These are phyloP conservation scores for Sitobion miscanthi DNA, from an alignment of 1,140 invertebrate species.

Conservation along the genomic window DNA sequence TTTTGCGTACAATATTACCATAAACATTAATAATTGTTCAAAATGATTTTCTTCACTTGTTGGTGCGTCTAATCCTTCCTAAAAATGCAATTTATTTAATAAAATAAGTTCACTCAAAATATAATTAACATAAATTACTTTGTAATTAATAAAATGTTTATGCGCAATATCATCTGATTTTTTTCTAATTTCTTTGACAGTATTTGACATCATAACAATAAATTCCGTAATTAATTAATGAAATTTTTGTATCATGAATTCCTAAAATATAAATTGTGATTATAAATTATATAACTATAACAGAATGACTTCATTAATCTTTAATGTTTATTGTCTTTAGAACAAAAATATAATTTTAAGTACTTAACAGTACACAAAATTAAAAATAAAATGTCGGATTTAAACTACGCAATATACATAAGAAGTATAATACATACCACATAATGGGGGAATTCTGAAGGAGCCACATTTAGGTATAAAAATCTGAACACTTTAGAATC, in stretches of 20 bases:
- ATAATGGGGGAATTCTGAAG: conserved; percentile 23
- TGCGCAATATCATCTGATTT: conserved; percentile 88
- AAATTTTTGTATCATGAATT: conserved; percentile 81
- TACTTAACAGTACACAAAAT: too few relatives aligned
- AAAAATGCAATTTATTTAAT: conserved; percentile 56
- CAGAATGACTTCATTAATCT: too few relatives aligned
- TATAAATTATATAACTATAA: too few relatives aligned
- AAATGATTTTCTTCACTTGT: conserved; percentile 79
- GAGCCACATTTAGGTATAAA: conserved; percentile 32
- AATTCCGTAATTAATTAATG: conserved; percentile 91
- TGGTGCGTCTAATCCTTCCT: conserved; percentile 82
- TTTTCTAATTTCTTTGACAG: conserved; percentile 82
- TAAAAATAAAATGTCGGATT: background rate
- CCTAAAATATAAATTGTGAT: conserved; percentile 61
- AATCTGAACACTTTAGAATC: conserved; percentile 48
- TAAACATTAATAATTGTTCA: conserved; percentile 79
- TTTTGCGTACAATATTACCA: conserved; percentile 78
- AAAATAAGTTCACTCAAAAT: background rate
- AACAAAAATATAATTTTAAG: too few relatives aligned
- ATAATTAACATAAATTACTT: conserved; percentile 61
- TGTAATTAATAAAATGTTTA: conserved; percentile 78
- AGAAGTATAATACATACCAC: conserved; percentile 22
- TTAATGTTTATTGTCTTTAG: background rate
- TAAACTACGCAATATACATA: background rate
- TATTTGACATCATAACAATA: conserved; percentile 89